Base-by-base conservation (phyloP, 2,797 vertebrate species). In the Cynopterus sphinx region DNA sequence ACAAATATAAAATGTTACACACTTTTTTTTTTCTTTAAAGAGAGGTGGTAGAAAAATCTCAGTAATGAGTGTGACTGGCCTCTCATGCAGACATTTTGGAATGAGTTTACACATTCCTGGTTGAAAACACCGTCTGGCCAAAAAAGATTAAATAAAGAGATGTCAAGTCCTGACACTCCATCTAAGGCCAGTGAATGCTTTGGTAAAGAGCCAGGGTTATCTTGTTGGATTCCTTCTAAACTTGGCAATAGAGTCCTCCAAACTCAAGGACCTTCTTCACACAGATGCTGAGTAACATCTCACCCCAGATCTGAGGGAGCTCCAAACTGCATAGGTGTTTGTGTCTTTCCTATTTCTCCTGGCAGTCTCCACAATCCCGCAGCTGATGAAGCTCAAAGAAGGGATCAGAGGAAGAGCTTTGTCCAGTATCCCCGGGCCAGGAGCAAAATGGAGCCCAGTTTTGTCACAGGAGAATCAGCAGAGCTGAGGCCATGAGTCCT, bases 101-200 rank as follows among this genome's bases (percentile, higher is more conserved):
- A 96, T 91, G 96, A 97, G 97, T 55, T 95, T 96, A 95, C 41
- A 68, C 95, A 97, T 97, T 97, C 97, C 86, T 96, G n/a, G 75
- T 87, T 95, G 94, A 94, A 97, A 97, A 97, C 96, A 96, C 53
- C 4, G 96, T 97, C 95, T 96, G 95, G 96, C 93, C 96, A 96
- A 84, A 96, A 97, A 75, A 97, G 97, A 97, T 97, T 96, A 96
- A 97, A 96, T 93, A 96, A 96, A 96, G 97, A 97, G 97, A 96
- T 88, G 92, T 96, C 94, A 96, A 96, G 95, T 67, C 71, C 77
- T 91, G 95, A 95, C 93, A 83, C 92, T 95, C 86, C 94, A 70
- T 82, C 83, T 55, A 85, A 96, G 88, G 94, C 92, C 94, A 96
- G 91, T 26, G 87, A 96, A 82, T 79, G 94, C 87, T 97, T 92